phyloP scores from a whole-genome alignment of 2,797 vertebrate species.

The Sebastes ruberrimus region DNA sequence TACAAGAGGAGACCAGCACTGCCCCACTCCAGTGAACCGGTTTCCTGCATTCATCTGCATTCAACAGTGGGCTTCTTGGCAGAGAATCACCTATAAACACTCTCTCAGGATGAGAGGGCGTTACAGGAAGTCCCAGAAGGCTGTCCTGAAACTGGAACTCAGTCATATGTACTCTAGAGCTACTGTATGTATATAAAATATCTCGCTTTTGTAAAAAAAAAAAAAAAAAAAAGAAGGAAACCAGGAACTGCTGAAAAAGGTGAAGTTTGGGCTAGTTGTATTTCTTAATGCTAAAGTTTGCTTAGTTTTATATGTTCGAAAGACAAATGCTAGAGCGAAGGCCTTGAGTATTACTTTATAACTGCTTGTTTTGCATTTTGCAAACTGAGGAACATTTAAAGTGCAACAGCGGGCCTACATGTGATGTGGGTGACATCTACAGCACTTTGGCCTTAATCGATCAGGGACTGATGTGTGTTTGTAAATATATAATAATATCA shows the following conservation, averaged over 20 bases:
- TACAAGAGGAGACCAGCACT: conserved; percentile 21
- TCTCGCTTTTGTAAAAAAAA: conserved; percentile 45
- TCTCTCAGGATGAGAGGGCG: conserved; percentile 46
- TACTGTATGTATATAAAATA: conserved; percentile 72
- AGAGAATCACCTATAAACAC: conserved; percentile 18
- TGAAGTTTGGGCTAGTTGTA: conserved; percentile 57
- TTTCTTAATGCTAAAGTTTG: conserved; percentile 66
- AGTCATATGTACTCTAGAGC: conserved; percentile 38
- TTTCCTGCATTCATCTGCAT: conserved; percentile 29
- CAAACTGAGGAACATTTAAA: conserved; percentile 71
- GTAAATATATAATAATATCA: conserved; percentile 73
- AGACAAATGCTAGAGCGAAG: conserved; percentile 53
- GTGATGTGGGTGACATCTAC: conserved; percentile 57
- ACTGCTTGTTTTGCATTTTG: conserved; percentile 69
- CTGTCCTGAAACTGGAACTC: conserved; percentile 42
- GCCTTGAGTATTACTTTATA: conserved; percentile 64
- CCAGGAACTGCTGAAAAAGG: conserved; percentile 18
- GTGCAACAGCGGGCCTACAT: conserved; percentile 71
- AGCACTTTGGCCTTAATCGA: conserved; percentile 86
- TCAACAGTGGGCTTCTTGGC: conserved; percentile 15
- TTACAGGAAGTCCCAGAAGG: conserved; percentile 33
- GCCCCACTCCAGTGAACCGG: not conserved
- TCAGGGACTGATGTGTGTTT: conserved; percentile 83
- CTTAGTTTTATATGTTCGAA: conserved; percentile 73
- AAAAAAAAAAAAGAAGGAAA: conserved; percentile 11